Evolutionary conservation across 2,797 vertebrate genomes (phyloP).

Genomic region (Pempheris klunzingeri): DNA sequence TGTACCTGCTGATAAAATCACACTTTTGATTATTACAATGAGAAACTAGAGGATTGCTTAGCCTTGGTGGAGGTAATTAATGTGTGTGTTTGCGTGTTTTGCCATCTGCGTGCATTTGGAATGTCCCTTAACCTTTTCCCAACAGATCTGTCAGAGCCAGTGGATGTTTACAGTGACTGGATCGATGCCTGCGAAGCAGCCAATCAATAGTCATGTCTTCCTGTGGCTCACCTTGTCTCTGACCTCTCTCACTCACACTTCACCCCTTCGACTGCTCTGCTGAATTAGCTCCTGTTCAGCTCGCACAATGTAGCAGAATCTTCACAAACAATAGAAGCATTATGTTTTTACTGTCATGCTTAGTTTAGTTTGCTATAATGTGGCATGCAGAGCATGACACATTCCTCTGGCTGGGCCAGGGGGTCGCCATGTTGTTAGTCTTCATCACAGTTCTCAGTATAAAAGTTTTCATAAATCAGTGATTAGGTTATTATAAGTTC

Average conservation of each 20-base stretch:
- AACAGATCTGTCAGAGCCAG: slow-evolving; percentile 93
- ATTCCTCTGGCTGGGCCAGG: slow-evolving; percentile 58
- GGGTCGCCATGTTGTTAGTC: neutral
- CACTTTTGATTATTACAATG: neutral
- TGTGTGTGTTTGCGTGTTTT: neutral
- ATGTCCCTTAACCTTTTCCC: slow-evolving; percentile 73
- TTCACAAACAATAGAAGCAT: neutral
- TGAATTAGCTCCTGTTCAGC: slow-evolving; percentile 7
- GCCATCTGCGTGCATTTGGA: neutral
- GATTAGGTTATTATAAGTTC: neutral
- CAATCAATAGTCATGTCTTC: slow-evolving; percentile 88
- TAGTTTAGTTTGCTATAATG: neutral
- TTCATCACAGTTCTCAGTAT: slow-evolving; percentile 6
- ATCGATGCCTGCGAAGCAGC: slow-evolving; percentile 97
- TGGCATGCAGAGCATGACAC: neutral
- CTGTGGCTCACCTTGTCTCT: slow-evolving; percentile 11
- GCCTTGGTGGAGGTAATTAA: neutral
- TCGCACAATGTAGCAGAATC: slow-evolving; percentile 28
- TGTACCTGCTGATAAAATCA: neutral
- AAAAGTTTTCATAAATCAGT: neutral
- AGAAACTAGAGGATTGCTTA: neutral
- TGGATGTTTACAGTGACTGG: slow-evolving; percentile 97
- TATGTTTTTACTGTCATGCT: neutral
- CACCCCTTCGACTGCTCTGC: slow-evolving; percentile 2
- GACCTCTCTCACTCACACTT: slow-evolving; percentile 31